phyloP scores from a whole-genome alignment of 2,113 vertebrate genomes.

The Phocoena phocoena region DNA sequence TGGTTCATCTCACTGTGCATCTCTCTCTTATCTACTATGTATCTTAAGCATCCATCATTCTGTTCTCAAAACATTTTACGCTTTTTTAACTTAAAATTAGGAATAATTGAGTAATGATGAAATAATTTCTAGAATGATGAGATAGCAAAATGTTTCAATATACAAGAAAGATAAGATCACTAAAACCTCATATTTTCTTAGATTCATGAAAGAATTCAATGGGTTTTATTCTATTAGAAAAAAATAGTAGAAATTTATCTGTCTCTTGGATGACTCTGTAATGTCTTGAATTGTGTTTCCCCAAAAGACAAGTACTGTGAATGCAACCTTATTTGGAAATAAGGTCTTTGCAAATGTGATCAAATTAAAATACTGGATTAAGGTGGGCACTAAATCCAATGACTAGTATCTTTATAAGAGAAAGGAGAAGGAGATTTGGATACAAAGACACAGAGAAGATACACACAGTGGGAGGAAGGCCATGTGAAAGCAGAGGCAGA shows the following conservation, averaged over 20 bases:
- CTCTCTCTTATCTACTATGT: neutral
- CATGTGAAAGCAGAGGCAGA: neutral
- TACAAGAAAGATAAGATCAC: neutral
- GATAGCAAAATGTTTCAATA: constrained; percentile 11
- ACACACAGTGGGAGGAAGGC: neutral
- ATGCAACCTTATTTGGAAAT: neutral
- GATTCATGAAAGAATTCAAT: neutral
- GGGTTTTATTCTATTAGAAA: neutral
- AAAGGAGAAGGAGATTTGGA: neutral
- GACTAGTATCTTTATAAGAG: neutral
- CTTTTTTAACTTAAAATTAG: neutral
- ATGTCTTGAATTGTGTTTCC: neutral
- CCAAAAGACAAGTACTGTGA: neutral
- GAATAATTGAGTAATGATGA: neutral
- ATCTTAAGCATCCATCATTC: neutral
- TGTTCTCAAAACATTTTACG: neutral
- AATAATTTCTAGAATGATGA: neutral
- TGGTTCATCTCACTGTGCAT: neutral
- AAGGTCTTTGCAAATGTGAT: neutral
- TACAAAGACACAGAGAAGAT: neutral
- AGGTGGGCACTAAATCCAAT: neutral
- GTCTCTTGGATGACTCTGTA: neutral
- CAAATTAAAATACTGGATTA: neutral
- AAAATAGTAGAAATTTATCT: neutral
- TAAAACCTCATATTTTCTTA: neutral